phyloP scores from a whole-genome alignment of 1,140 invertebrate genomes.

The Diuraphis noxia region DNA sequence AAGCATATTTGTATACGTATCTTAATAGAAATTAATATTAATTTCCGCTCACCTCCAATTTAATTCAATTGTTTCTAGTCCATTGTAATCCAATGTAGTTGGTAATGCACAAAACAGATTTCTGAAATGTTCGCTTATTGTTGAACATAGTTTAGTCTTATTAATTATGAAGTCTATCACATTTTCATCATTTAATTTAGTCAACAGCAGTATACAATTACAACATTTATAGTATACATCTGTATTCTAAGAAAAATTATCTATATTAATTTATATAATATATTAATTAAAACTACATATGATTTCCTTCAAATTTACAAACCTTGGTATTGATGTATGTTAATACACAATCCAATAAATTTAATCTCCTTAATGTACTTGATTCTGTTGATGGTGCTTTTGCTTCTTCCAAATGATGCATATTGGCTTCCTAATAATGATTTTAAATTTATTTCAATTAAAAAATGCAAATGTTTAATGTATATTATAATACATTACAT shows the following conservation, averaged over 20 bases:
- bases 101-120: constrained; percentile 19
- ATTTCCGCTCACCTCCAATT: constrained; percentile 32
- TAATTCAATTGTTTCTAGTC: constrained; percentile 38
- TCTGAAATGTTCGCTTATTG: constrained; percentile 26
- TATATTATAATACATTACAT: constrained; percentile 20
- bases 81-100: constrained; percentile 31
- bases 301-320: not conserved
- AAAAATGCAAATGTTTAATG: no score
- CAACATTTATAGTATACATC: constrained; percentile 22
- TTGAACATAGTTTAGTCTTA: constrained; percentile 18
- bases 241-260: constrained; percentile 30
- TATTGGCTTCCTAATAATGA: constrained; percentile 29
- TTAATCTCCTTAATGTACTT: not conserved
- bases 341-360: constrained; percentile 28
- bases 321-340: constrained; percentile 34
- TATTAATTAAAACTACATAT: not conserved
- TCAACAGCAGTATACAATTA: constrained; percentile 20
- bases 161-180: constrained; percentile 17
- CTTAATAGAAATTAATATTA: not conserved
- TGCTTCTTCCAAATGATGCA: not conserved
- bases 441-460: not conserved
- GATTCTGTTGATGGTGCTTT: not conserved
- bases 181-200: constrained; percentile 33
- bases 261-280: not conserved
- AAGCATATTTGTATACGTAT: not conserved